Base-by-base conservation (phyloP, 2,113 vertebrate species). In the Notiomystis cincta region DNA sequence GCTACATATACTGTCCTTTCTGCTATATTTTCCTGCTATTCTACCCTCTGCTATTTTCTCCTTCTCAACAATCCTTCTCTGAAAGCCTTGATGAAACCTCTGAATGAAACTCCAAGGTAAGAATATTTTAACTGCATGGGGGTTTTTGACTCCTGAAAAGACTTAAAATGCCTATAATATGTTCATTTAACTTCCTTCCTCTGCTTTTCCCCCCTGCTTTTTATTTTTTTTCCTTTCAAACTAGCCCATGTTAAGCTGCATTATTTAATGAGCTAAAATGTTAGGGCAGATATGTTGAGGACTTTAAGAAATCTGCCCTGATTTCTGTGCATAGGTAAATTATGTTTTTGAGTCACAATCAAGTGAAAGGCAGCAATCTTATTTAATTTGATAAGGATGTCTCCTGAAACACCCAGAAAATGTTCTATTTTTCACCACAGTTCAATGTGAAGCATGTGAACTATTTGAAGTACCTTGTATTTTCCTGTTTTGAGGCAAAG, bases 401-500 rank as follows among this genome's bases (percentile, higher is more conserved):
- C 64, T 86, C 23, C 56, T 60, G 58, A 70, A 96, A 54, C 17
- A 73, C 42, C 8, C 35, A 60, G 66, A 77, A 87, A 89, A 50
- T 25, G 6, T 65, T 71, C 35, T 2, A 10, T 14, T 81, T 92
- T 69, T 54, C 15, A 9, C 35, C 37, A 58, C 44, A 2, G 2
- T 27, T 38, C 38, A 69, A 61, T 53, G 28, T 24, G 28, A 53
- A 53, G 56, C 19, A 7, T 44, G 38, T 69, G 62, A 87, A 69
- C 22, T 15, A 23, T 45, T 27, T 37, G 69, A 62, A 77, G 37
- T 23, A 67, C 61, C 37, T 87, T 82, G 58, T 66, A 30, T 90
- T 92, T 95, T 89, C 60, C 80, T 89, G 37, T 67, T 81, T 92
- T 89, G 37, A 92, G 77, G 2, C 31, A 54, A 90, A 54, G 24